phyloP scores from a whole-genome alignment of 2,888 invertebrate species.

The Pollenia angustigena region DNA sequence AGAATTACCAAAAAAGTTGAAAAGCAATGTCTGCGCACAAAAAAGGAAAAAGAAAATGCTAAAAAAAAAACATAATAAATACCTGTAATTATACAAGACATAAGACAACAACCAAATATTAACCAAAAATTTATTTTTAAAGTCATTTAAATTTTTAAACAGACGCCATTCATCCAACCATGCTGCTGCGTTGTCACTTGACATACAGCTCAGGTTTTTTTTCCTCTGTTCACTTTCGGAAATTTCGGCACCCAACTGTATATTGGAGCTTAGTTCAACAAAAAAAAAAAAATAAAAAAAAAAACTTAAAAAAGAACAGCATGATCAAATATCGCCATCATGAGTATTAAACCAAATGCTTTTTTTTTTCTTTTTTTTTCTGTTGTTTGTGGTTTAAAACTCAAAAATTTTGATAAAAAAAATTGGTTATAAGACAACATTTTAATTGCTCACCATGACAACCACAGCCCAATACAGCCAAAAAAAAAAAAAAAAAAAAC shows the following conservation, averaged over 20 bases:
- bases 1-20: slow-evolving; percentile 50
- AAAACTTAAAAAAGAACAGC: slow-evolving; percentile 60
- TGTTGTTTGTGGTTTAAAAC: background rate
- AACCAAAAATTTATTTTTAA: slow-evolving; percentile 53
- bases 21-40: slow-evolving; percentile 31
- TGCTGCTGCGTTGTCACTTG: slow-evolving; percentile 67
- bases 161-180: slow-evolving; percentile 67
- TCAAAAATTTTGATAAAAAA: slow-evolving; percentile 40
- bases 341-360: slow-evolving; percentile 35
- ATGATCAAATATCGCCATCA: slow-evolving; percentile 55
- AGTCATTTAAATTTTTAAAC: slow-evolving; percentile 68
- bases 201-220: slow-evolving; percentile 56
- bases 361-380: slow-evolving; percentile 10
- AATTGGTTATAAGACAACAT: slow-evolving; percentile 71
- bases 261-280: background rate
- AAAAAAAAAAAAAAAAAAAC: slow-evolving; percentile 51
- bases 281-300: slow-evolving; percentile 35
- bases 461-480: slow-evolving; percentile 37
- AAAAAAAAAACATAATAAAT: slow-evolving; percentile 56
- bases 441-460: slow-evolving; percentile 76
- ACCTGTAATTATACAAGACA: slow-evolving; percentile 69
- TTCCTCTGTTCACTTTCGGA: background rate
- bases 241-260: slow-evolving; percentile 57
- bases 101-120: slow-evolving; percentile 65
- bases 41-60: slow-evolving; percentile 8